phyloP scores from a whole-genome alignment of 2,888 invertebrate genomes.

The Protodeltote pygarga region DNA sequence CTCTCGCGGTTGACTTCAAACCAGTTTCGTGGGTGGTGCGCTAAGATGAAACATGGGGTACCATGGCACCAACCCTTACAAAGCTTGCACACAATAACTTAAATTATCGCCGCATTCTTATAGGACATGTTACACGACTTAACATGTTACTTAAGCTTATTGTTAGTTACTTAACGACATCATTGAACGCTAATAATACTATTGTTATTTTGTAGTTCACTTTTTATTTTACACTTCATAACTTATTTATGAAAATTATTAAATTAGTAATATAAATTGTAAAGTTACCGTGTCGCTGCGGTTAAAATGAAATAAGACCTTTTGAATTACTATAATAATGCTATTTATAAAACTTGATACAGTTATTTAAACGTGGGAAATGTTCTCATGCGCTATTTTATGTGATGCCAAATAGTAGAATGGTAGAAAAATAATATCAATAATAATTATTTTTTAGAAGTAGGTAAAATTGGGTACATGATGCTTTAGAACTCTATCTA shows the following conservation, averaged over 20 bases:
- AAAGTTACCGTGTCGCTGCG: conserved; percentile 3
- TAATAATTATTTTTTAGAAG: too few relatives aligned
- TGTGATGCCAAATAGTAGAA: too few relatives aligned
- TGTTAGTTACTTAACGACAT: conserved; percentile 55
- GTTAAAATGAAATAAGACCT: background rate
- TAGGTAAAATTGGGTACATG: too few relatives aligned
- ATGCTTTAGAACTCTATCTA: too few relatives aligned
- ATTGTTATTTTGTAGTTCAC: conserved; percentile 34
- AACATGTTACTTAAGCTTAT: conserved; percentile 59
- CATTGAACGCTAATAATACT: conserved; percentile 52
- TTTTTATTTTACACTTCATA: conserved; percentile 17
- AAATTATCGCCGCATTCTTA: conserved; percentile 56
- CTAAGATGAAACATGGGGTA: conserved; percentile 34
- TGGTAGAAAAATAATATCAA: too few relatives aligned
- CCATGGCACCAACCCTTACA: conserved; percentile 44
- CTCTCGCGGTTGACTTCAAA: conserved; percentile 30
- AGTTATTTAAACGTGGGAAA: background rate
- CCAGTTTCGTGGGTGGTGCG: conserved; percentile 49
- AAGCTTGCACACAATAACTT: conserved; percentile 47
- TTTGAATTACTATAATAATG: conserved; percentile 2
- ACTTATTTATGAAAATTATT: conserved; percentile 14
- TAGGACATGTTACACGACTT: conserved; percentile 57
- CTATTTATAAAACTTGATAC: background rate
- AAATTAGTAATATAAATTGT: conserved; percentile 26
- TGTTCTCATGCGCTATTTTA: background rate